These are phyloP conservation scores for Trinorchestia longiramus DNA, from an alignment of 1,140 invertebrate genomes.

Conservation along the genomic window DNA sequence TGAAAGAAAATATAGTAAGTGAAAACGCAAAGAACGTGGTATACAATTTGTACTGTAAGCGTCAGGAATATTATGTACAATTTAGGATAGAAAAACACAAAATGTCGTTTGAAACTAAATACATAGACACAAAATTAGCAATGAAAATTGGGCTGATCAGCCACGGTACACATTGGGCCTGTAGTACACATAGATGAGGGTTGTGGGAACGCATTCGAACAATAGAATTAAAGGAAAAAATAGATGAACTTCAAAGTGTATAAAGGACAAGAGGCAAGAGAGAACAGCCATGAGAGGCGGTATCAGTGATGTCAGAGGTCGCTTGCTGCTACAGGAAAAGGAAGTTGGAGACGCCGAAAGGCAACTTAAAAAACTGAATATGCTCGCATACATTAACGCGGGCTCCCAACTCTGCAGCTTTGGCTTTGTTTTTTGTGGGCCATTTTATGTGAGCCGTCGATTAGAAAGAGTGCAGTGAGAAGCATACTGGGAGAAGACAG, in stretches of 20 bases:
- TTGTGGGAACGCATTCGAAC: no score
- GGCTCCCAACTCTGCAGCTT: not conserved
- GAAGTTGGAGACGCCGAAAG: conserved; percentile 44
- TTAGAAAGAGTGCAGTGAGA: not conserved
- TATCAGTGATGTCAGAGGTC: conserved; percentile 34
- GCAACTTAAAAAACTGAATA: not conserved
- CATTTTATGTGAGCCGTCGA: not conserved
- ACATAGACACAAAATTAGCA: no score
- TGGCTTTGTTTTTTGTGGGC: not conserved
- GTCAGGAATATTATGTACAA: no score
- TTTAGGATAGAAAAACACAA: no score
- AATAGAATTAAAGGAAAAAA: not conserved
- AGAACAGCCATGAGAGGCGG: not conserved
- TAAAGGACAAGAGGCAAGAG: not conserved
- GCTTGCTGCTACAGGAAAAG: conserved; percentile 16
- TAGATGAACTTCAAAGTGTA: not conserved
- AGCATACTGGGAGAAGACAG: not conserved
- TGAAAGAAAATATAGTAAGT: no score
- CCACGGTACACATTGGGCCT: no score
- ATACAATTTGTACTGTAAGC: no score
- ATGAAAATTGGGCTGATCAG: no score
- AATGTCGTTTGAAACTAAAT: no score
- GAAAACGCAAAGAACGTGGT: no score
- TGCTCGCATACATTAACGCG: conserved; percentile 21
- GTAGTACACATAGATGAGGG: no score